Percentiles rank a stretch among this genome's conserved stretches.
These are phyloP conservation scores for Therioaphis trifolii DNA, from an alignment of 2,888 invertebrate genomes.

Conservation along the genomic window DNA sequence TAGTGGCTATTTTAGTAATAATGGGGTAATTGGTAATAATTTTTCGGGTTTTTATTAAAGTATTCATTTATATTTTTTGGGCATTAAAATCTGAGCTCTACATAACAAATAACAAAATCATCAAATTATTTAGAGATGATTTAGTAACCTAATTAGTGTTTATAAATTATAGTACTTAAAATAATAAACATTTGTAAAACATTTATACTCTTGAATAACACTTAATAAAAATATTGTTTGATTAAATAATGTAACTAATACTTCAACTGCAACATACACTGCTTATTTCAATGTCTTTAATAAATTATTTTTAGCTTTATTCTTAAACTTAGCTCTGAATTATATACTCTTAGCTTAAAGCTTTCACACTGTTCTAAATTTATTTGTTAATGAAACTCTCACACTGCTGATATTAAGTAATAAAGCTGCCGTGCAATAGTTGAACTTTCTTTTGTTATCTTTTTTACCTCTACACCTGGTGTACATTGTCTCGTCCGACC, in stretches of 20 bases:
- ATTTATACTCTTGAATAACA: constrained; percentile 2
- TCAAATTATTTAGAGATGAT: constrained; percentile 6
- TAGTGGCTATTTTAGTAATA: no score
- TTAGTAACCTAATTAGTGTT: not conserved
- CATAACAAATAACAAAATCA: not conserved
- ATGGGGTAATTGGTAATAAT: no score
- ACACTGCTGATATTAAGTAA: constrained; percentile 56
- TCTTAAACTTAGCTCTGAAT: constrained; percentile 23
- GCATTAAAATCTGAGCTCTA: not conserved
- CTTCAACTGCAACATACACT: constrained; percentile 18
- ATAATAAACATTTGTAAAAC: not conserved
- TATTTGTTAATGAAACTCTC: constrained; percentile 55
- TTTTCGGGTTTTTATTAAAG: no score
- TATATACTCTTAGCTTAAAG: constrained; percentile 33
- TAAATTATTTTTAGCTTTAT: constrained; percentile 10
- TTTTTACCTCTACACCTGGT: constrained; percentile 68
- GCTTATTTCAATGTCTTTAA: constrained; percentile 30
- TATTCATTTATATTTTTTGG: no score
- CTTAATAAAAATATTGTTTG: not conserved
- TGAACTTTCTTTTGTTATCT: constrained; percentile 48
- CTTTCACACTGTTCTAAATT: constrained; percentile 56
- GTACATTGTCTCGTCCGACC: constrained; percentile 77
- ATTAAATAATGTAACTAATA: constrained; percentile 9
- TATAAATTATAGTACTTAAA: not conserved
- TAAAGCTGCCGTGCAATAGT: constrained; percentile 59